phyloP scores from a whole-genome alignment of 2,888 invertebrate genomes.

The Habrosyne pyritoides region DNA sequence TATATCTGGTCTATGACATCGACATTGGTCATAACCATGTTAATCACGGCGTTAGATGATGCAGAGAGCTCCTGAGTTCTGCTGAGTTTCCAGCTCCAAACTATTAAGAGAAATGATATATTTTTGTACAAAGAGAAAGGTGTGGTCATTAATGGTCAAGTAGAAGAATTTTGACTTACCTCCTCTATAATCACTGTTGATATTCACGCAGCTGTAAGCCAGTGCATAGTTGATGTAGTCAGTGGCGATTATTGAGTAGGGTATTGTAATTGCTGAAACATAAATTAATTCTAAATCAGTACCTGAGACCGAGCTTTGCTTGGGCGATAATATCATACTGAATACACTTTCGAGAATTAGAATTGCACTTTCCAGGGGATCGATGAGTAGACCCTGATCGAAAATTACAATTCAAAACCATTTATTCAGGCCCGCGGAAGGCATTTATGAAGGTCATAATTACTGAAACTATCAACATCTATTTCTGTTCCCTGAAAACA shows the following conservation, averaged over 20 bases:
- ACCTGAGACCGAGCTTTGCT: no score
- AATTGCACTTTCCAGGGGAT: no score
- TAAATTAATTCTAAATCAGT: neutral
- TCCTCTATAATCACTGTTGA: constrained; percentile 48
- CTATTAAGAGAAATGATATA: constrained; percentile 37
- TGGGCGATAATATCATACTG: no score
- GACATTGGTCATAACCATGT: constrained; percentile 39
- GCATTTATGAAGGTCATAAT: no score
- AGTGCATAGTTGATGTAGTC: constrained; percentile 85
- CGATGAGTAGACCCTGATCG: no score
- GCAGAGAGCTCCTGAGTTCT: constrained; percentile 42
- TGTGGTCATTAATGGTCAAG: neutral
- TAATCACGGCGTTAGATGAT: constrained; percentile 41
- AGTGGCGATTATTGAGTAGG: constrained; percentile 66
- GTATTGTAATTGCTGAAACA: constrained; percentile 45
- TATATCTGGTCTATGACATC: constrained; percentile 53
- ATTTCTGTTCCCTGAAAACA: no score
- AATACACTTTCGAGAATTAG: no score
- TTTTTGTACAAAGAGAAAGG: neutral
- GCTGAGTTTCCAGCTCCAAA: constrained; percentile 74
- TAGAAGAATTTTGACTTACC: constrained; percentile 42
- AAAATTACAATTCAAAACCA: no score
- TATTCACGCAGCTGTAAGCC: constrained; percentile 83
- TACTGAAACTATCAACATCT: no score
- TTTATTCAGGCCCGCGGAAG: no score